Conservation (phyloP, 2,797 vertebrate species). For the Anolis apletophallus region DNA sequence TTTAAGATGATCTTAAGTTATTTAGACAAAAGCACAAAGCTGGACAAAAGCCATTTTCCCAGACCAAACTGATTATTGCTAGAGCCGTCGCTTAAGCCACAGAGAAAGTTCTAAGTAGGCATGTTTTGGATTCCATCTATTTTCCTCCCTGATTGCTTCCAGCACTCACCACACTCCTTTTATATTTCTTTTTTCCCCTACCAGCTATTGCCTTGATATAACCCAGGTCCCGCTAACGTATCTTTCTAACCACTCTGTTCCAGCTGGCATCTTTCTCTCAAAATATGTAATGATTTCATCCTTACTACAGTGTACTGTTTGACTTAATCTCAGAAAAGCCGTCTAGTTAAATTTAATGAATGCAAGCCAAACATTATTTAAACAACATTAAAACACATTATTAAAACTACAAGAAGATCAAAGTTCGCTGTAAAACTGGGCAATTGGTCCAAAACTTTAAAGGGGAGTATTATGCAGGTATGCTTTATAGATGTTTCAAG, state of each 20-base stretch:
- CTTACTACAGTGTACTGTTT: constrained; percentile 35
- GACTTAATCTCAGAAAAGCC: constrained; percentile 13
- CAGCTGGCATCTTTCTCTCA: constrained; percentile 28
- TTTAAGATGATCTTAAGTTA: constrained; percentile 42
- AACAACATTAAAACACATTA: constrained; percentile 19
- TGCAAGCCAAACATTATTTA: constrained; percentile 17
- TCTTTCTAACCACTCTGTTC: constrained; percentile 20
- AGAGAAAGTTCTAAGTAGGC: constrained; percentile 31
- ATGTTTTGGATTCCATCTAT: constrained; percentile 28
- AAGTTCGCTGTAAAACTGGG: background rate
- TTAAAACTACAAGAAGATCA: constrained; percentile 27
- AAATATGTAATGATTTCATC: constrained; percentile 24
- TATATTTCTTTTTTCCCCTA: background rate
- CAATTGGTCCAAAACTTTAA: constrained; percentile 31
- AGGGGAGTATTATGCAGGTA: constrained; percentile 20
- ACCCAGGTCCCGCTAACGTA: background rate
- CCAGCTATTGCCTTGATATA: constrained; percentile 37
- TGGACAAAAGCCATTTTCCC: constrained; percentile 34
- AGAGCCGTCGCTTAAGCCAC: constrained; percentile 26
- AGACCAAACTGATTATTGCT: constrained; percentile 24
- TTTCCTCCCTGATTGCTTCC: constrained; percentile 22
- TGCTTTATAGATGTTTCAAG: constrained; percentile 27
- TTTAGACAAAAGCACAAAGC: constrained; percentile 10
- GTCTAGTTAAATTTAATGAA: constrained; percentile 29
- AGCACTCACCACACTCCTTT: constrained; percentile 24